Evolutionary conservation across 2,888 invertebrate genomes (phyloP), one percentile per base, ranked within the genome.

Genomic region (Polydesmus complanatus): DNA sequence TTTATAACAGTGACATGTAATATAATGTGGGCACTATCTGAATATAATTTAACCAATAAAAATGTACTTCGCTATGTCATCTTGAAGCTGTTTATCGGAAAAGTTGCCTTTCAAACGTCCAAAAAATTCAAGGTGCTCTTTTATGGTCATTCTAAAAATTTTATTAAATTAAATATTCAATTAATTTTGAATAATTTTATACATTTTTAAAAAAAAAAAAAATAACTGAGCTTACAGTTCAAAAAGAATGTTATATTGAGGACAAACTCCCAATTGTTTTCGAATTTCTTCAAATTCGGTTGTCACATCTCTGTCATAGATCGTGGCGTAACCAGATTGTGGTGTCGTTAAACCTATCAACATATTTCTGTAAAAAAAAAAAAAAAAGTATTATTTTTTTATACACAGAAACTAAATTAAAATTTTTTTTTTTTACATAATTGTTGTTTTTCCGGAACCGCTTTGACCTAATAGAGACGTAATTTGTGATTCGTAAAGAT

Each of bases 371-470:
- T 49, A 64, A 62, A 26, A 58, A 1, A 55, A 53, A 27, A 51
- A 26, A n/a, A 58, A 23, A 52, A 19, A 11, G 37, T 37, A 37
- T 8, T 5, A 8, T 37, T 37, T 37, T 37, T 8, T n/a, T 21
- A 49, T 37, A 8, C 14, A 14, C 37, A 37, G 5, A 37, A 37
- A 14, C 53, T 47, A 25, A 1, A 3, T 1, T 5, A 37, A 37
- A 53, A 23, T 3, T 21, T 22, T 23, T n/a, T n/a, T n/a, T 21
- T 63, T 71, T 69, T 67, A 73, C 74, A 76, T 74, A 1, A 75
- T 75, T n/a, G 77, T 77, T 1, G 75, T 75, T 67, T 77, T 77
- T 1, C 77, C 77, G 48, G 77, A 76, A 14, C 77, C 77, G 65
- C 77, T 77, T 62, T 75, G 74, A 2, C 77, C 77, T 0, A 77